Base-by-base conservation (phyloP, 2,797 vertebrate species). In the Acipenser ruthenus region DNA sequence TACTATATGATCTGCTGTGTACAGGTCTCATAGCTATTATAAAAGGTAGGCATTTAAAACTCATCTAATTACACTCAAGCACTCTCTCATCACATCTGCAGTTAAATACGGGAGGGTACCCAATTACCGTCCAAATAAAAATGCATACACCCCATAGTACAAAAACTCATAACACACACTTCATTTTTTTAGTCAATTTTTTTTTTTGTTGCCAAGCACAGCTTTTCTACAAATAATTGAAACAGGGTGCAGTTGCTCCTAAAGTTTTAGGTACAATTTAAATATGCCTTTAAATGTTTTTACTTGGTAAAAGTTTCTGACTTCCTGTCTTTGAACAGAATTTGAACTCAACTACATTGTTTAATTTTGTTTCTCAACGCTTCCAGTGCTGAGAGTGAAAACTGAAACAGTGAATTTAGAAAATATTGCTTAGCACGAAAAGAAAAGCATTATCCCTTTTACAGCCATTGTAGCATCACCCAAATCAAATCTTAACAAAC, bases 221-320 rank as follows among this genome's bases (percentile, higher is more conserved):
- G 58, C 37, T 10, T 69, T 48, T 66, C 49, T 9, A 59, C 55
- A 68, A 67, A 70, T 59, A 52, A 65, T 62, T 60, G 65, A 63
- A 63, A 50, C 62, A 49, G 62, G 69, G 65, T 52, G 64, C 56
- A 70, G 55, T 65, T 60, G 60, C 69, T 70, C 67, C 73, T 65
- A 77, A 74, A 70, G 67, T 50, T 70, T 71, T 62, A 72, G 69
- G 72, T 65, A 67, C 63, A 73, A 64, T 56, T 62, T 56, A 70
- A 56, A 68, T 63, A 68, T 66, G 66, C 10, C 23, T 61, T 53
- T 6, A 59, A 49, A 56, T 58, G 55, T 63, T 73, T 69, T 61
- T 68, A 72, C 50, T 69, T 53, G 64, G 73, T 77, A 76, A 77
- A 78, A 74, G 73, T 75, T 70, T 68, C 56, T 62, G 66, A 70